These are phyloP conservation scores for Etia nguti DNA, from an alignment of 2,113 vertebrate species.

Conservation along the genomic window DNA sequence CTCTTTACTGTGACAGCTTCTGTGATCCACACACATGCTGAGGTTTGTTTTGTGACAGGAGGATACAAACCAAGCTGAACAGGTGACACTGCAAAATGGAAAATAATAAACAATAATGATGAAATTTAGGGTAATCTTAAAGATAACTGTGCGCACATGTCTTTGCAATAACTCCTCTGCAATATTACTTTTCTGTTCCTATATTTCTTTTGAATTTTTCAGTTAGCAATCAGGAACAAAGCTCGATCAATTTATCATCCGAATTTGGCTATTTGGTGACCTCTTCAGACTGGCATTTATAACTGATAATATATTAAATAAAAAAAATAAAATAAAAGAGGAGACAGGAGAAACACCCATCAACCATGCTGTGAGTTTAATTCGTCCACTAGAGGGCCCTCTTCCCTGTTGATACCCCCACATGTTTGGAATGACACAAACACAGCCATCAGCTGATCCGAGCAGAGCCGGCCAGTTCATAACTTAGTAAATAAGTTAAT, in stretches of 20 bases:
- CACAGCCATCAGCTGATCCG: rapidly evolving
- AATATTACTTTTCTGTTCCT: background rate
- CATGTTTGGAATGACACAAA: background rate
- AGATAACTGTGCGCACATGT: background rate
- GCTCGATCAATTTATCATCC: background rate
- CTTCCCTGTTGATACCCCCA: background rate
- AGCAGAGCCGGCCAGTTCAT: rapidly evolving
- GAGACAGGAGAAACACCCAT: background rate
- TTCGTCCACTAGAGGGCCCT: too few species aligned
- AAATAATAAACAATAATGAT: background rate
- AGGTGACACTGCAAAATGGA: background rate
- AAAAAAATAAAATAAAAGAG: background rate
- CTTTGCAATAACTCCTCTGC: rapidly evolving
- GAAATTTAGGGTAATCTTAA: background rate
- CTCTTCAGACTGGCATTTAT: background rate
- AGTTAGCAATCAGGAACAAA: background rate
- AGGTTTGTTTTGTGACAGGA: background rate
- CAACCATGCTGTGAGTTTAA: background rate
- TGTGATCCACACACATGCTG: background rate
- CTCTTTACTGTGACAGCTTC: background rate
- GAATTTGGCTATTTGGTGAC: rapidly evolving
- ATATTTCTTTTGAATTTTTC: background rate
- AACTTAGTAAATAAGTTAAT: background rate
- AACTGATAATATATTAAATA: background rate
- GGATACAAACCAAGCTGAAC: background rate